Percentiles rank a stretch among this genome's conserved stretches.
These are phyloP conservation scores for Siniperca scherzeri DNA, from an alignment of 2,797 vertebrate species.

Conservation along the genomic window DNA sequence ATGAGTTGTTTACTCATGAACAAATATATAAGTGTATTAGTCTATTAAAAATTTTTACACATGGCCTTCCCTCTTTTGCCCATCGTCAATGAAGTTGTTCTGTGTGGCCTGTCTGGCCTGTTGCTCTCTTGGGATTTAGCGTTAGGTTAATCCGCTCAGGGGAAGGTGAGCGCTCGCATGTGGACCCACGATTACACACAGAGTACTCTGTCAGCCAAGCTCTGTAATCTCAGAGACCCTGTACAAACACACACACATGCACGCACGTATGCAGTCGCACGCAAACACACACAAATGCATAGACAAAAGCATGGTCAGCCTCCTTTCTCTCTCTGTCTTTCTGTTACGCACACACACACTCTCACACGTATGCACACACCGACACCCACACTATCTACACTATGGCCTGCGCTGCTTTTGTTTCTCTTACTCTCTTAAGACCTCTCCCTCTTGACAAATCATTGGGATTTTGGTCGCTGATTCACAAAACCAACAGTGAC, in stretches of 20 bases:
- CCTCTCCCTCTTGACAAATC: slow-evolving; percentile 94
- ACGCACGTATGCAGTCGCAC: slow-evolving; percentile 33
- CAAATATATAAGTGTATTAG: slow-evolving; percentile 33
- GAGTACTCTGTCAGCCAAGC: slow-evolving; percentile 83
- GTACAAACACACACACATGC: slow-evolving; percentile 59
- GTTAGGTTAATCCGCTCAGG: slow-evolving; percentile 87
- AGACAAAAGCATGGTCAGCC: slow-evolving; percentile 57
- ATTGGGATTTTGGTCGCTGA: slow-evolving; percentile 90
- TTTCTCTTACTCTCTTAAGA: slow-evolving; percentile 85
- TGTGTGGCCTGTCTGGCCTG: slow-evolving; percentile 84
- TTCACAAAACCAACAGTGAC: slow-evolving; percentile 95
- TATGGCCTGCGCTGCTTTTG: slow-evolving; percentile 79
- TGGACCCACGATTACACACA: slow-evolving; percentile 91
- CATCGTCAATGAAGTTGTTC: slow-evolving; percentile 81
- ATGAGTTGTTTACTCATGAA: slow-evolving; percentile 41
- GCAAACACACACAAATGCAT: slow-evolving; percentile 44
- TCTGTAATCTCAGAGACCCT: slow-evolving; percentile 87
- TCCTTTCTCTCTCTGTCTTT: slow-evolving; percentile 42
- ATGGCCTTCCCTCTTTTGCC: slow-evolving; percentile 60
- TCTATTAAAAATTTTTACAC: slow-evolving; percentile 57
- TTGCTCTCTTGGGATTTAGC: slow-evolving; percentile 87
- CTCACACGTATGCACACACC: slow-evolving; percentile 34
- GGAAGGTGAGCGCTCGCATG: slow-evolving; percentile 86
- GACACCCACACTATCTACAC: slow-evolving; percentile 70
- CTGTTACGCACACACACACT: slow-evolving; percentile 6